Percentiles rank a stretch among this genome's conserved stretches.
Evolutionary conservation across 30 jellyfish, hydroid and myxozoan genomes (phyloP).

Genomic region (Aurelia sp.): DNA sequence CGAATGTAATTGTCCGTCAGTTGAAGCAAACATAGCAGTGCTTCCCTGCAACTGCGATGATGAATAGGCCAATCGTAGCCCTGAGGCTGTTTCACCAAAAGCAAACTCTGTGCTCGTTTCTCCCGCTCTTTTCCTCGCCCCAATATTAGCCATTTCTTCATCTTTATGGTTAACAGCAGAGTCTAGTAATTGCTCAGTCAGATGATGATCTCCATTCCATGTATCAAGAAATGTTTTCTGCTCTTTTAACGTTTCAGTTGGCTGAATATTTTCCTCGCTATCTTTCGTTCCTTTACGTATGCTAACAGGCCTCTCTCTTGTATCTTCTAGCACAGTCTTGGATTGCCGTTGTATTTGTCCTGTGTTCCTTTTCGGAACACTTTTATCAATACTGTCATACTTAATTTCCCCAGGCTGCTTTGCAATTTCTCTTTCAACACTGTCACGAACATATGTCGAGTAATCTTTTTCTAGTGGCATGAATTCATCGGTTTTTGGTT

Average conservation of each 20-base stretch:
- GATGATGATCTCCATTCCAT: conserved; percentile 38
- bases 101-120: too few species aligned
- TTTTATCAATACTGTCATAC: neutral
- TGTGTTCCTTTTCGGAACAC: neutral
- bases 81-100: too few species aligned
- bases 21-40: too few species aligned
- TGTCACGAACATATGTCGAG: conserved; percentile 3
- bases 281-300: neutral
- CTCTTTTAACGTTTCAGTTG: neutral
- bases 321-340: neutral
- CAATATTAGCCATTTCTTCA: neutral
- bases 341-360: neutral
- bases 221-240: conserved; percentile 34
- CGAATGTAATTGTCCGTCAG: too few species aligned
- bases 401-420: neutral
- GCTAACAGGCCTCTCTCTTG: neutral
- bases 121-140: too few species aligned
- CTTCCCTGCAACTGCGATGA: too few species aligned
- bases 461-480: conserved; percentile 33
- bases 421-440: neutral
- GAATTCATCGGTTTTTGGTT: conserved; percentile 45
- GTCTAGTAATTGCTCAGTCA: conserved; percentile 61
- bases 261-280: neutral
- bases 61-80: too few species aligned
- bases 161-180: conserved; percentile 45